phyloP scores from a whole-genome alignment of 2,888 invertebrate genomes.

The Lasioglossum morio region DNA sequence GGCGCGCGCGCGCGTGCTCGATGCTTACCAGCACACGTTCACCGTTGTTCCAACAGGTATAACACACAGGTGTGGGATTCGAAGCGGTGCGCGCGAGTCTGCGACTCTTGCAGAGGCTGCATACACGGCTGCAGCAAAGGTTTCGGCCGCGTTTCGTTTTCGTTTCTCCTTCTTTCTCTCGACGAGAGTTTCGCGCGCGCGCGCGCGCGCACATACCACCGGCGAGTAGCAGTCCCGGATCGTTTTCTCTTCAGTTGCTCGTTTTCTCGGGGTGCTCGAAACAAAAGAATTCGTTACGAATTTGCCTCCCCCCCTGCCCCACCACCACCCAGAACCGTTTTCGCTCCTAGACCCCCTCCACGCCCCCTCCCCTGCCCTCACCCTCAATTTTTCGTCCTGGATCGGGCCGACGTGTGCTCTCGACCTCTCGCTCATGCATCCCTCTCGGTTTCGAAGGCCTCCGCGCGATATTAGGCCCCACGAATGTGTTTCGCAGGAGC shows the following conservation, averaged over 20 bases:
- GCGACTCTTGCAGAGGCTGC: slow-evolving; percentile 68
- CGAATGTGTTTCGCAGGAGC: neutral
- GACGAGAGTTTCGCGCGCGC: neutral
- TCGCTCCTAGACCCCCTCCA: slow-evolving; percentile 43
- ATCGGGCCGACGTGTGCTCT: slow-evolving; percentile 4
- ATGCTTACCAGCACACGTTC: slow-evolving; percentile 28
- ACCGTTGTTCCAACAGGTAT: neutral
- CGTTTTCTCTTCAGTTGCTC: slow-evolving; percentile 73
- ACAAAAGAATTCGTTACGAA: slow-evolving; percentile 83
- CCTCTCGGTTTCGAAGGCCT: slow-evolving; percentile 16
- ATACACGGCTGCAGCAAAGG: slow-evolving; percentile 70
- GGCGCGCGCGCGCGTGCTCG: slow-evolving; percentile 56
- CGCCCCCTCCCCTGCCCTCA: slow-evolving; percentile 15
- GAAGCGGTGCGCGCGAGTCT: slow-evolving; percentile 44
- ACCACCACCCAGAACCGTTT: slow-evolving; percentile 46
- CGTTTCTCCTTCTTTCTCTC: slow-evolving; percentile 51
- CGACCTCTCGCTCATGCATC: neutral
- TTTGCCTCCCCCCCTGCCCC: slow-evolving; percentile 73
- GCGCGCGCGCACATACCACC: slow-evolving; percentile 53
- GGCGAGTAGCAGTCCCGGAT: slow-evolving; percentile 70
- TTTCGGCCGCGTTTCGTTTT: slow-evolving; percentile 63
- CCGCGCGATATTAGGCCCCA: slow-evolving; percentile 9
- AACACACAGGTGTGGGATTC: neutral
- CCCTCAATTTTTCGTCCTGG: slow-evolving; percentile 48
- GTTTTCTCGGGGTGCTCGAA: slow-evolving; percentile 80